A percentile compares a stretch with the other conserved stretches of the same genome.
Conservation (phyloP, 2,113 vertebrate genomes). For the Apodemus speciosus region DNA sequence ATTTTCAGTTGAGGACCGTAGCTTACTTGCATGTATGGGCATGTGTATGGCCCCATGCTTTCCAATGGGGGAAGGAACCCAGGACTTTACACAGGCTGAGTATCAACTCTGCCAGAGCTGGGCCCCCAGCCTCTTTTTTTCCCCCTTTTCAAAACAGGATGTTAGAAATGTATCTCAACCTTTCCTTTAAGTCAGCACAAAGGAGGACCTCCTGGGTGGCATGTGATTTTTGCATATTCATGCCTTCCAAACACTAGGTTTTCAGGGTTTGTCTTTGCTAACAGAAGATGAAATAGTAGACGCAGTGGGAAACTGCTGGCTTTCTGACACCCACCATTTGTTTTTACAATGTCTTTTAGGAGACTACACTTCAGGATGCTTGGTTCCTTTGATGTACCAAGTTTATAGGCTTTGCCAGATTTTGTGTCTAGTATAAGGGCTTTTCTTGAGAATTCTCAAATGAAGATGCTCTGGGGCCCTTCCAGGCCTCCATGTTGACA, state of each 20-base stretch:
- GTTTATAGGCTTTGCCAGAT: conserved; percentile 9
- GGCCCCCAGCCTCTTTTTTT: background rate
- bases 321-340: background rate
- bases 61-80: background rate
- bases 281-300: background rate
- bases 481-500: background rate
- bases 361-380: background rate
- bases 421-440: background rate
- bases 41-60: background rate
- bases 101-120: background rate
- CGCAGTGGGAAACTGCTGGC: background rate
- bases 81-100: background rate
- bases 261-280: background rate
- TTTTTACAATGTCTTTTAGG: background rate
- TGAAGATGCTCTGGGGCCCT: background rate
- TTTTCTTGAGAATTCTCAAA: conserved; percentile 2
- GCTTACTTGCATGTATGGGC: background rate
- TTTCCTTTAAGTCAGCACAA: background rate
- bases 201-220: background rate
- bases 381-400: background rate
- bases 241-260: background rate
- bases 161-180: background rate
- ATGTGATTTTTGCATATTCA: background rate
- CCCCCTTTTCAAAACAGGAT: background rate
- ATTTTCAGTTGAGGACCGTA: background rate